A percentile compares a stretch with the other conserved stretches of the same genome.
Evolutionary conservation across 2,888 invertebrate species (phyloP).

Genomic region (Cheilosia urbana): DNA sequence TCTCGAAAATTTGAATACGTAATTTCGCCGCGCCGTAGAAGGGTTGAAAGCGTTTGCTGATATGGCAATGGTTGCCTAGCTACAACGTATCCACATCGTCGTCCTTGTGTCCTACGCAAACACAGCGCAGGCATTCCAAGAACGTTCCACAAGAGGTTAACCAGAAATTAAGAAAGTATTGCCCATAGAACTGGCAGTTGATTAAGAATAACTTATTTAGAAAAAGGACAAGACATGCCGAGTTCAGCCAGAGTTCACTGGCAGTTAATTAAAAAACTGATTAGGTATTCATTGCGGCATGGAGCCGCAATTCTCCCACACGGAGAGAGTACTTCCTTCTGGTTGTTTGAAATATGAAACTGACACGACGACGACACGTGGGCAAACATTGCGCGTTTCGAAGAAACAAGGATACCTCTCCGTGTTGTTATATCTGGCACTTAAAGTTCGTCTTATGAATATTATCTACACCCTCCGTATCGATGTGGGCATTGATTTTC

Average conservation of each 20-base stretch:
- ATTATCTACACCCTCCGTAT: constrained; percentile 18
- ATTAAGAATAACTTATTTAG: constrained; percentile 57
- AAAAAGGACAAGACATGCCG: constrained; percentile 45
- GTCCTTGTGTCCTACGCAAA: constrained; percentile 23
- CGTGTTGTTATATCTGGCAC: constrained; percentile 55
- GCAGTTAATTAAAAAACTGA: constrained; percentile 73
- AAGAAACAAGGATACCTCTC: constrained; percentile 8
- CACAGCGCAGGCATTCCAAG: constrained; percentile 40
- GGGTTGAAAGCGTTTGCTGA: constrained; percentile 59
- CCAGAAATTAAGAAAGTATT: constrained; percentile 67
- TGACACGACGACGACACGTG: constrained; percentile 14
- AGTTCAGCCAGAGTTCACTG: constrained; percentile 61
- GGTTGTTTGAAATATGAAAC: constrained; percentile 62
- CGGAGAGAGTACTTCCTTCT: neutral
- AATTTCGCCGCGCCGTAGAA: constrained; percentile 47
- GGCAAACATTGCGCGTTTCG: constrained; percentile 40
- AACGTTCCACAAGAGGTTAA: constrained; percentile 57
- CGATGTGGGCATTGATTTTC: constrained; percentile 66
- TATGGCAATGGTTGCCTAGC: constrained; percentile 53
- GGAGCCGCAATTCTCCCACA: constrained; percentile 7
- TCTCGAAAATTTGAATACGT: constrained; percentile 69
- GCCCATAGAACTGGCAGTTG: constrained; percentile 18
- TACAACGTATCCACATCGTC: constrained; percentile 28
- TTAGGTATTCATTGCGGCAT: constrained; percentile 72
- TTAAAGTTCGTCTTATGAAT: constrained; percentile 65